Evolutionary conservation across 2,888 invertebrate genomes (phyloP).

Genomic region (Lasioglossum zephyrum): DNA sequence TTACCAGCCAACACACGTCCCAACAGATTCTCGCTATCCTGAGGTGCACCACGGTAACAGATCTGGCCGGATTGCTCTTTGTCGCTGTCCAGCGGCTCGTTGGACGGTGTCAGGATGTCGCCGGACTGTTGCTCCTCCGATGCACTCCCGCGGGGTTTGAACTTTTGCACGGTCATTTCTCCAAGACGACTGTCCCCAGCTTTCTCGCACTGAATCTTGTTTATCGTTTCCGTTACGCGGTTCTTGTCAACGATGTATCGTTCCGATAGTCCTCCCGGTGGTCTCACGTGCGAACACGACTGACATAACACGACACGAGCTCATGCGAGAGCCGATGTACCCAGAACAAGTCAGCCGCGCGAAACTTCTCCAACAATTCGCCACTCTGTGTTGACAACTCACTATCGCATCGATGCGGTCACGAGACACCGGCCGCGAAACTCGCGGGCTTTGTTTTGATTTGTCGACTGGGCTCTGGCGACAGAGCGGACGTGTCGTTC

Average conservation of each 20-base stretch:
- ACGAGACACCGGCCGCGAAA: slow-evolving; percentile 42
- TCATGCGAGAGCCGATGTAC: slow-evolving; percentile 23
- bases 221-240: neutral
- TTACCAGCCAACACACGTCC: slow-evolving; percentile 87
- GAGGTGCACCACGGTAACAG: slow-evolving; percentile 73
- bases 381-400: slow-evolving; percentile 17
- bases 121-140: slow-evolving; percentile 77
- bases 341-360: neutral
- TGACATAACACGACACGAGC: slow-evolving; percentile 44
- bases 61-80: slow-evolving; percentile 73
- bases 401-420: slow-evolving; percentile 10
- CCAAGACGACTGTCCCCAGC: slow-evolving; percentile 32
- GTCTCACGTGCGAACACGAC: slow-evolving; percentile 40
- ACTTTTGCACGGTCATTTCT: slow-evolving; percentile 86
- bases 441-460: slow-evolving; percentile 21
- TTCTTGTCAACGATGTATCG: slow-evolving; percentile 11
- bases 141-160: slow-evolving; percentile 85
- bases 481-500: slow-evolving; percentile 16
- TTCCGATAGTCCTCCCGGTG: slow-evolving; percentile 34
- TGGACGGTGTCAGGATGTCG: slow-evolving; percentile 80
- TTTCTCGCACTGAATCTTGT: slow-evolving; percentile 29
- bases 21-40: slow-evolving; percentile 86
- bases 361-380: neutral
- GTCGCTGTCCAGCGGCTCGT: slow-evolving; percentile 78
- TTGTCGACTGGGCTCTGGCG: slow-evolving; percentile 16